Conservation (phyloP, 2,888 invertebrate genomes). For the Keiferia lycopersicella region DNA sequence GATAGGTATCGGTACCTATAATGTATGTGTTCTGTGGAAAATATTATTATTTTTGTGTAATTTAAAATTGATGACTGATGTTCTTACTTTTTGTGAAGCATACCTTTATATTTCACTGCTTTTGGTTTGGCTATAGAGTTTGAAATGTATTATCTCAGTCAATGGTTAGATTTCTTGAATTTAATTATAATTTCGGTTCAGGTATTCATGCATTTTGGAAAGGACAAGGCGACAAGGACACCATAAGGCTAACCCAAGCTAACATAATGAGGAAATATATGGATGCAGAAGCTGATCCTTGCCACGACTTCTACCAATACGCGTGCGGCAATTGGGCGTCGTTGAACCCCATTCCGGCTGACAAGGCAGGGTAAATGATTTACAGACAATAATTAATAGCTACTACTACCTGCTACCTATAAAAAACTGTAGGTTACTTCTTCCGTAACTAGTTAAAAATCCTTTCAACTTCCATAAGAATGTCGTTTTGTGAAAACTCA, state of each 20-base stretch:
- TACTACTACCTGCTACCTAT: too few species aligned
- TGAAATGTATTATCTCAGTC: not conserved
- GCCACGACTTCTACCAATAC: conserved; percentile 91
- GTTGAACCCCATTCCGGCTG: conserved; percentile 92
- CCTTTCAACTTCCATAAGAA: too few species aligned
- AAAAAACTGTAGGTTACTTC: too few species aligned
- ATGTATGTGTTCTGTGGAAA: too few species aligned
- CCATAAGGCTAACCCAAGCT: conserved; percentile 83
- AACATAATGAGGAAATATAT: conserved; percentile 89
- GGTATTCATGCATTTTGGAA: conserved; percentile 82
- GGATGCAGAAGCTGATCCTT: conserved; percentile 87
- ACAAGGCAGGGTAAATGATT: conserved; percentile 84
- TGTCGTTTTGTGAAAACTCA: too few species aligned
- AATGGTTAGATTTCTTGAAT: not conserved
- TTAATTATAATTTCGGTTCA: conserved; percentile 31
- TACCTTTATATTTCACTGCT: too few species aligned
- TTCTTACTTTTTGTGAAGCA: too few species aligned
- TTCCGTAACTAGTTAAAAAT: too few species aligned
- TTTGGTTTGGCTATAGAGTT: too few species aligned
- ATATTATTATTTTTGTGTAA: too few species aligned
- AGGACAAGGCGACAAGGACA: conserved; percentile 77
- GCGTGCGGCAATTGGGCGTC: conserved; percentile 94
- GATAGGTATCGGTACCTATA: too few species aligned
- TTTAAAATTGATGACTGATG: too few species aligned
- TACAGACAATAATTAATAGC: conserved; percentile 1